Evolutionary conservation across 2,113 vertebrate species (phyloP).

Genomic region (Semnopithecus entellus): DNA sequence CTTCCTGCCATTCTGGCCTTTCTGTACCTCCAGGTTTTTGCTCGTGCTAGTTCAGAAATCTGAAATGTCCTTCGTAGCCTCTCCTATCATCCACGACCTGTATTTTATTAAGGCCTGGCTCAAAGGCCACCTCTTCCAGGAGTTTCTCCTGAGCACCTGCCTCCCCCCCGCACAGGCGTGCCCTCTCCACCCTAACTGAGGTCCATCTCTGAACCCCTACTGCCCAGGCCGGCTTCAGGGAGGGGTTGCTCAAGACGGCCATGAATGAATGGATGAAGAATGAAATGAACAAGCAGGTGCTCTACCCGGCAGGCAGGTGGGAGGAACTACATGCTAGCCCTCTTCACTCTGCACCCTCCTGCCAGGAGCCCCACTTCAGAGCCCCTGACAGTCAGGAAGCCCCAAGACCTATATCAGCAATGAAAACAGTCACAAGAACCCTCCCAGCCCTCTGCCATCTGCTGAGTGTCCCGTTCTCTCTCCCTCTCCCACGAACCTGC

Average conservation of each 20-base stretch:
- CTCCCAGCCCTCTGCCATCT: not conserved
- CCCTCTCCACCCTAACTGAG: not conserved
- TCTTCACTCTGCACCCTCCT: not conserved
- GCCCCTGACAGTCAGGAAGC: not conserved
- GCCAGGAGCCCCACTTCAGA: not conserved
- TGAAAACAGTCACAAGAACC: too few relatives aligned
- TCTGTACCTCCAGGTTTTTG: not conserved
- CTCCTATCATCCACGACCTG: rapidly evolving
- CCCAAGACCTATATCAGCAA: not conserved
- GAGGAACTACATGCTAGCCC: rapidly evolving
- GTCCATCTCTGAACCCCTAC: not conserved
- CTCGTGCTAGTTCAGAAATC: rapidly evolving
- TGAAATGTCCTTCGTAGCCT: not conserved
- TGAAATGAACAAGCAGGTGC: too few relatives aligned
- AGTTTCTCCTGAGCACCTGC: not conserved
- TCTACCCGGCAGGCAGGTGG: not conserved
- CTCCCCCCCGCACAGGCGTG: not conserved
- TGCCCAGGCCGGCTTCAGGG: not conserved
- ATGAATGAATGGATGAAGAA: not conserved
- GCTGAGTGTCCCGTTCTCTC: rapidly evolving
- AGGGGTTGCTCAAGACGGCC: not conserved
- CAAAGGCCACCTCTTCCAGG: not conserved
- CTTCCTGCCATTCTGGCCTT: not conserved
- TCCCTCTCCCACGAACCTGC: rapidly evolving
- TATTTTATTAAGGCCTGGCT: not conserved